A percentile compares a stretch with the other conserved stretches of the same genome.
phyloP scores from a whole-genome alignment of 2,797 vertebrate species.

The Brachyrhaphis roseni region DNA sequence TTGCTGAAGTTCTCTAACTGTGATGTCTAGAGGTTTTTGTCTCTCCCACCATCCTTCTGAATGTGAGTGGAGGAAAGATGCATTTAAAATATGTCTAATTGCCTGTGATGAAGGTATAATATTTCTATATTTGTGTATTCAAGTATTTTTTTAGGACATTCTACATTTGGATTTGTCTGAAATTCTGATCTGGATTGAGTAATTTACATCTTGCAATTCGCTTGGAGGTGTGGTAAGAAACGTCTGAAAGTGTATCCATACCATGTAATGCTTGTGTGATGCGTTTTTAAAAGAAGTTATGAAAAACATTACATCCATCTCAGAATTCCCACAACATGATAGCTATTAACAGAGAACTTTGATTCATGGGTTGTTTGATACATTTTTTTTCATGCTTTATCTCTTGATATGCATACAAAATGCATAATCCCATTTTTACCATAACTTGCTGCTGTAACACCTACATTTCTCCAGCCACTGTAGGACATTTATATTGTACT shows the following conservation, averaged over 20 bases:
- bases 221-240: not conserved
- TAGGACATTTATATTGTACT: not conserved
- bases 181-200: not conserved
- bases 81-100: too few relatives aligned
- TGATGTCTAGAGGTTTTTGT: not conserved
- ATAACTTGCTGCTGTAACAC: not conserved
- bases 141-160: not conserved
- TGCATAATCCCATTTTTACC: not conserved
- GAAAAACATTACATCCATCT: not conserved
- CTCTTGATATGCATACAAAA: not conserved
- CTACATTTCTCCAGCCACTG: not conserved
- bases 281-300: not conserved
- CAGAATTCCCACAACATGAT: not conserved
- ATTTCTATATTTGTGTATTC: not conserved
- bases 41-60: too few relatives aligned
- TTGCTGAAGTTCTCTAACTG: not conserved
- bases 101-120: not conserved
- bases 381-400: not conserved
- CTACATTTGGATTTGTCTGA: not conserved
- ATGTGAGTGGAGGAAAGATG: too few relatives aligned
- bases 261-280: not conserved
- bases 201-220: not conserved
- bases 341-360: slow-evolving; percentile 13
- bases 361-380: slow-evolving; percentile 14
- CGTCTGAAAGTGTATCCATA: not conserved